Evolutionary conservation across 2,113 vertebrate genomes (phyloP), one percentile per base, ranked within the genome.

Genomic region (Nycticebus coucang): DNA sequence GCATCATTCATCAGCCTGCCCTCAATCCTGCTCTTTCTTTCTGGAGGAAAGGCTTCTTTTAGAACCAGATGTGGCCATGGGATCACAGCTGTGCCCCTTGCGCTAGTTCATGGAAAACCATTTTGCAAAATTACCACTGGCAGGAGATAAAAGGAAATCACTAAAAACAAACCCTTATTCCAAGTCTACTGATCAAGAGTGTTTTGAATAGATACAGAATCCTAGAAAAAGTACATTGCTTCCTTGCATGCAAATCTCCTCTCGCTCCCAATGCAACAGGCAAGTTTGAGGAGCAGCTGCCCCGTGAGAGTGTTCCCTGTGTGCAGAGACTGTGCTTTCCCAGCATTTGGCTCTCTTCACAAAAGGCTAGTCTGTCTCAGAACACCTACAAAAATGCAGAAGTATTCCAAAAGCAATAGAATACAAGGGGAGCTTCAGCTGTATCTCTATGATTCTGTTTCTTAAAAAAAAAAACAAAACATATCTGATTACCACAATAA

Each of bases 81-180:
- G 28, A 62, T 86, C 74, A 86, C 69, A 97, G 92, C 35, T 91
- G 28, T 88, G 60, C 50, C 62, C 82, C 14, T 50, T 69, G 50
- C 0, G 2, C 64, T 68, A 74, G 75, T 91, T 95, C 66, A 81
- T 71, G 79, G 66, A 86, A 97, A 97, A 89, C 28, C 69, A 75
- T 77, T 93, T 66, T 91, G 66, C 69, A 96, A 93, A 97, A 96
- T 91, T 71, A 89, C 60, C 80, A 50, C 79, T 91, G 71, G 71
- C 55, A 89, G 35, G 60, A 95, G 68, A 93, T 81, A 79, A 82
- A 90, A 92, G 77, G 71, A 93, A 95, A 84, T 85, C 30, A 85
- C 62, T 78, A 83, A 94, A 96, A 95, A 62, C 79, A 94, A 91
- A 86, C 69, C 57, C 59, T 85, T 85, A 78, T 9, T 53, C 57